Conservation (phyloP, 2,888 invertebrate genomes). For the Cyaniris semiargus region DNA sequence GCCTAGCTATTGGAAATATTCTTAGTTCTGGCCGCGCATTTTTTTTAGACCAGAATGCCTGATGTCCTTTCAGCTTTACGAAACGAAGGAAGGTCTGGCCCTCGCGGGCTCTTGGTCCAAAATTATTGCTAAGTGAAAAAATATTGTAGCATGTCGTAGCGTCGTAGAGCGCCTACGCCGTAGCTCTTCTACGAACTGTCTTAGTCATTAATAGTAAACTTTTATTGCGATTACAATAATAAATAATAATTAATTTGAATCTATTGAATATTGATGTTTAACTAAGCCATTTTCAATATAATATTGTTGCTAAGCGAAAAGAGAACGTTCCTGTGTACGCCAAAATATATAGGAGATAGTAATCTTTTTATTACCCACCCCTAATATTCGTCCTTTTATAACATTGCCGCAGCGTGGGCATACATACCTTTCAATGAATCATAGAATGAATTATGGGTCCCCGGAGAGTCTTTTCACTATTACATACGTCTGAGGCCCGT, state of each 20-base stretch:
- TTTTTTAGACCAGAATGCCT: too few species aligned
- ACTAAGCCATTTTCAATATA: not conserved
- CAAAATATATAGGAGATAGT: slow-evolving; percentile 11
- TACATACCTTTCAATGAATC: slow-evolving; percentile 20
- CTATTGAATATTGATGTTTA: not conserved
- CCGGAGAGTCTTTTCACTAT: slow-evolving; percentile 24
- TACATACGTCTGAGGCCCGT: not conserved
- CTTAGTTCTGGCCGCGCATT: too few species aligned
- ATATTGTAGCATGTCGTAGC: not conserved
- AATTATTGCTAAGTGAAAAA: not conserved
- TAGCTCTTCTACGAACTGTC: not conserved
- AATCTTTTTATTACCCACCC: slow-evolving; percentile 13
- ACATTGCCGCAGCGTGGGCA: not conserved
- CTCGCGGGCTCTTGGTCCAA: too few species aligned
- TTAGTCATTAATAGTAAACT: not conserved
- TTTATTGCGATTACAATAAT: not conserved
- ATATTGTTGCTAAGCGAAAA: not conserved
- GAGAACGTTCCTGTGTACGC: not conserved
- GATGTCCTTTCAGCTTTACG: too few species aligned
- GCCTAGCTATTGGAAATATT: too few species aligned
- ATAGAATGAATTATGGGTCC: slow-evolving; percentile 11
- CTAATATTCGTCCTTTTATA: slow-evolving; percentile 16
- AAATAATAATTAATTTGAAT: not conserved
- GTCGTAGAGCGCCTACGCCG: not conserved
- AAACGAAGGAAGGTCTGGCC: too few species aligned